phyloP scores from a whole-genome alignment of 2,113 vertebrate genomes.

The Promerops cafer region DNA sequence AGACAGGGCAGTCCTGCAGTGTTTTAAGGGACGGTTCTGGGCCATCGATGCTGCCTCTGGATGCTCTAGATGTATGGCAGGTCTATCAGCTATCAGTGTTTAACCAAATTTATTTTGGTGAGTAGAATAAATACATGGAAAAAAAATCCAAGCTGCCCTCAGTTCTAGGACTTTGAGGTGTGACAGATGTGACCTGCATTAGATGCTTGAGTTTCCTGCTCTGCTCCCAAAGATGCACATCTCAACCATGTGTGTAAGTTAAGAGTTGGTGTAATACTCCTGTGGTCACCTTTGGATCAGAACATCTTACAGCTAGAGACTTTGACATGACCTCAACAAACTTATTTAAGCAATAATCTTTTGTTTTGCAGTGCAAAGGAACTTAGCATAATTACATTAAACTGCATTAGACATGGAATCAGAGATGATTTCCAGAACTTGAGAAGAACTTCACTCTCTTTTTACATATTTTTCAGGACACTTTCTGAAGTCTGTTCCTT shows the following conservation, averaged over 20 bases:
- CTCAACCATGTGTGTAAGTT: not conserved
- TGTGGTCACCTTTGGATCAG: not conserved
- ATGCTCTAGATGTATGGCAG: not conserved
- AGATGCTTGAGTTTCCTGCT: not conserved
- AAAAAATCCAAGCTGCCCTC: not conserved
- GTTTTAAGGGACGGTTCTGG: not conserved
- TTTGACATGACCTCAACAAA: not conserved
- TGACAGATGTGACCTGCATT: not conserved
- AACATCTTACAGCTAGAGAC: not conserved
- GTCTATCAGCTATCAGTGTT: not conserved
- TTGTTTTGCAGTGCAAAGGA: not conserved
- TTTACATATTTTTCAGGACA: not conserved
- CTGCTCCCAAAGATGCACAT: accelerated
- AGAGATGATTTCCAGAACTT: not conserved
- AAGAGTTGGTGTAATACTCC: not conserved
- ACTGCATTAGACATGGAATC: not conserved
- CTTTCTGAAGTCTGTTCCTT: not conserved
- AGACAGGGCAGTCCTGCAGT: not conserved
- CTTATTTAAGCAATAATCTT: not conserved
- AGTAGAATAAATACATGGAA: not conserved
- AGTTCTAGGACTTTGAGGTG: not conserved
- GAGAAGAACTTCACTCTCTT: not conserved
- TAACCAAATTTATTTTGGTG: not conserved
- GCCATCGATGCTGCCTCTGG: not conserved
- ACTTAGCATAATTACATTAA: not conserved